Percentiles rank a stretch among this genome's conserved stretches.
Evolutionary conservation across 2,888 invertebrate genomes (phyloP).

Genomic region (Ectropis crepuscularia): DNA sequence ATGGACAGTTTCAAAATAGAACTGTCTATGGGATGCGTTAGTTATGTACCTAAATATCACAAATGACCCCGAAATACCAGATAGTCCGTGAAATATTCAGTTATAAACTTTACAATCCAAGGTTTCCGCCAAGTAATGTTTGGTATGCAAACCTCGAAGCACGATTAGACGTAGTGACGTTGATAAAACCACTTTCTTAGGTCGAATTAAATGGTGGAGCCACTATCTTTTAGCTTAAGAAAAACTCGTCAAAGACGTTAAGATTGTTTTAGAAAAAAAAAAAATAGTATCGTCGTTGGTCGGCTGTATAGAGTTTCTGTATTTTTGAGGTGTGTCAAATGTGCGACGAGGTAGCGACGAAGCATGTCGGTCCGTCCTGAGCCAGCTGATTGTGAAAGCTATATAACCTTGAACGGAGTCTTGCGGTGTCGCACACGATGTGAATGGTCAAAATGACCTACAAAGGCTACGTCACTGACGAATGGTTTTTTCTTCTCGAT

Average conservation of each 20-base stretch:
- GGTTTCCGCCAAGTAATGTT: constrained; percentile 16
- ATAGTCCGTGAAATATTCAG: constrained; percentile 25
- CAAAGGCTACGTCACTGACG: constrained; percentile 54
- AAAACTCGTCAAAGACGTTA: not conserved
- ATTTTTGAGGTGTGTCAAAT: constrained; percentile 6
- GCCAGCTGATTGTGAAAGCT: constrained; percentile 69
- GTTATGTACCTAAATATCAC: too few relatives aligned
- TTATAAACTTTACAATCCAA: constrained; percentile 23
- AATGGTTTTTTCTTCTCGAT: constrained; percentile 24
- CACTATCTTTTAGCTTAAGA: not conserved
- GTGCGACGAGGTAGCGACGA: constrained; percentile 9
- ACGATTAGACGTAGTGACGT: constrained; percentile 5
- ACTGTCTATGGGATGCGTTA: too few relatives aligned
- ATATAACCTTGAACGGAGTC: constrained; percentile 66
- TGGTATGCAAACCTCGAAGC: constrained; percentile 21
- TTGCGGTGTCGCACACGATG: constrained; percentile 54
- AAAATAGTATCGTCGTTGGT: not conserved
- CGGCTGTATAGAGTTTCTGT: not conserved
- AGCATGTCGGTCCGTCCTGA: constrained; percentile 10
- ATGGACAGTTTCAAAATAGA: too few relatives aligned
- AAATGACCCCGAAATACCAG: constrained; percentile 7
- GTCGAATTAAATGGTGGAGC: not conserved
- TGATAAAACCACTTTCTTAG: not conserved
- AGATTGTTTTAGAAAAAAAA: too few relatives aligned
- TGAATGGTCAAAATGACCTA: constrained; percentile 72